phyloP scores from a whole-genome alignment of 2,888 invertebrate genomes.

The Chrysodeixis includens region DNA sequence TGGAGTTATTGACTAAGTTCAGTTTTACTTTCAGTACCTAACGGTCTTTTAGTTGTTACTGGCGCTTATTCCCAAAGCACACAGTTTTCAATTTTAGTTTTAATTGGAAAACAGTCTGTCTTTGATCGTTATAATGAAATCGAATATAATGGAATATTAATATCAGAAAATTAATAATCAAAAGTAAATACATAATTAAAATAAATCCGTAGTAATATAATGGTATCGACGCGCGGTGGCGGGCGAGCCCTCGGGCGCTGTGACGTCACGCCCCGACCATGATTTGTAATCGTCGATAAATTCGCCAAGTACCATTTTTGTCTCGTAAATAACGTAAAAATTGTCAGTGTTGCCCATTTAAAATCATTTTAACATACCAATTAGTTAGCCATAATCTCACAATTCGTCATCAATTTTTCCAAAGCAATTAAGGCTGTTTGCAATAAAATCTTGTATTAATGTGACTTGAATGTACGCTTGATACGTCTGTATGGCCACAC shows the following conservation, averaged over 20 bases:
- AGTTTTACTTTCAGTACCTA: not conserved
- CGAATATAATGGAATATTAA: not conserved
- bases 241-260: slow-evolving; percentile 35
- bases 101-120: not conserved
- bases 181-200: slow-evolving; percentile 1
- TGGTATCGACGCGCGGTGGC: slow-evolving; percentile 16
- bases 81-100: not conserved
- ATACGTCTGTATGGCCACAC: slow-evolving; percentile 37
- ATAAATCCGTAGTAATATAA: slow-evolving; percentile 16
- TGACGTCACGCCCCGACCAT: slow-evolving; percentile 50
- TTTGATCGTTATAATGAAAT: not conserved
- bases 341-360: slow-evolving; percentile 53
- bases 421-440: slow-evolving; percentile 53
- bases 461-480: slow-evolving; percentile 15
- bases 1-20: not conserved
- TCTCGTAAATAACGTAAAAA: slow-evolving; percentile 61
- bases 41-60: not conserved
- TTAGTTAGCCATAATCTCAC: slow-evolving; percentile 54
- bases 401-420: slow-evolving; percentile 54
- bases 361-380: slow-evolving; percentile 60
- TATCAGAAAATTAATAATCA: slow-evolving; percentile 1
- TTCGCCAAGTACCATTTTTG: slow-evolving; percentile 58
- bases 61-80: not conserved
- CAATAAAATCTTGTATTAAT: slow-evolving; percentile 46
- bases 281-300: slow-evolving; percentile 58